These are phyloP conservation scores for Druceiella hillmani DNA, from an alignment of 2,888 invertebrate species.

Conservation along the genomic window DNA sequence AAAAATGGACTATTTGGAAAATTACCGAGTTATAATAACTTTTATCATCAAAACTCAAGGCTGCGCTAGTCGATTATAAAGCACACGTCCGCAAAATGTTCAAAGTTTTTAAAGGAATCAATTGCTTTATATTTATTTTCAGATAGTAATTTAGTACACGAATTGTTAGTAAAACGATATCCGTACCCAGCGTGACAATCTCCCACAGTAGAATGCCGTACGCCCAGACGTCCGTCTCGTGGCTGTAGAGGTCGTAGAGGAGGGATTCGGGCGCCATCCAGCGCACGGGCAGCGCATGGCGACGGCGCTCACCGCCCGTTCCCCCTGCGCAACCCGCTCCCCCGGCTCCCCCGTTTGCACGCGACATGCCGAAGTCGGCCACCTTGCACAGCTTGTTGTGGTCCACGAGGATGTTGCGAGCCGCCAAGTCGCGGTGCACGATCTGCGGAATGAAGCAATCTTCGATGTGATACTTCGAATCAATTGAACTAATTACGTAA, in stretches of 20 bases:
- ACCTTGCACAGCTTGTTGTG: slow-evolving; percentile 85
- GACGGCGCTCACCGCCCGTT: slow-evolving; percentile 30
- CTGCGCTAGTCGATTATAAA: no score
- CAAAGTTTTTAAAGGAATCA: no score
- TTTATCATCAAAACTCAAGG: no score
- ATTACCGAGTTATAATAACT: no score
- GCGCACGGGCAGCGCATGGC: slow-evolving; percentile 62
- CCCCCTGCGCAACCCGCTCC: slow-evolving; percentile 39
- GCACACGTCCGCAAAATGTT: no score
- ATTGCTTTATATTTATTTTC: no score
- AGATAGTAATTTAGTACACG: no score
- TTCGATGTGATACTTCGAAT: no score
- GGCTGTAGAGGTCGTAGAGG: slow-evolving; percentile 71
- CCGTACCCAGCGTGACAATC: slow-evolving; percentile 72
- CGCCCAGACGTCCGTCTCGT: slow-evolving; percentile 82
- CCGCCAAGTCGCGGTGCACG: slow-evolving; percentile 79
- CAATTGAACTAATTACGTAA: slow-evolving; percentile 2
- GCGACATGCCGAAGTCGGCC: slow-evolving; percentile 83
- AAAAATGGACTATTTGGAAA: no score
- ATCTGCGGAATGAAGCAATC: slow-evolving; percentile 51
- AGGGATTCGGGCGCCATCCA: slow-evolving; percentile 88
- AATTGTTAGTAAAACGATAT: background rate
- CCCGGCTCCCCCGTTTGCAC: slow-evolving; percentile 51
- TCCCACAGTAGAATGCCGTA: slow-evolving; percentile 85
- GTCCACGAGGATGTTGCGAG: slow-evolving; percentile 75